Evolutionary conservation across 2,888 invertebrate species (phyloP).

Genomic region (Nebria salina): DNA sequence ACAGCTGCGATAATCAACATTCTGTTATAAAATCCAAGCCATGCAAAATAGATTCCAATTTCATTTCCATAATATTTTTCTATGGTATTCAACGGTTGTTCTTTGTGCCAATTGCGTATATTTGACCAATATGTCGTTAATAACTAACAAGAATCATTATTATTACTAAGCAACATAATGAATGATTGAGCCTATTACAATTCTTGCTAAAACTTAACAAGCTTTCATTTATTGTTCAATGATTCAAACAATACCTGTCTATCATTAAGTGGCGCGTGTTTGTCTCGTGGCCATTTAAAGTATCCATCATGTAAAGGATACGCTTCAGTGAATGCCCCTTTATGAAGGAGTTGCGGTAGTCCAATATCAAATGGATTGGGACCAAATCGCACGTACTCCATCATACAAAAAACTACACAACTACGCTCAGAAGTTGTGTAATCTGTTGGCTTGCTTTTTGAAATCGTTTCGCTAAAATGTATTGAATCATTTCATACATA

Average conservation of each 20-base stretch:
- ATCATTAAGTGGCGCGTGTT: slow-evolving; percentile 55
- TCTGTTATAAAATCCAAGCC: slow-evolving; percentile 66
- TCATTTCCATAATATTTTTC: slow-evolving; percentile 68
- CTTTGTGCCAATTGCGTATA: slow-evolving; percentile 66
- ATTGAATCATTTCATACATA: neutral
- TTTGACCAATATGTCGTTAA: slow-evolving; percentile 70
- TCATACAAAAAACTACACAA: slow-evolving; percentile 55
- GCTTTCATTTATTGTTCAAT: too few relatives aligned
- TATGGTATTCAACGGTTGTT: slow-evolving; percentile 70
- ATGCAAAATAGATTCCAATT: slow-evolving; percentile 68
- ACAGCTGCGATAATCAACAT: slow-evolving; percentile 64
- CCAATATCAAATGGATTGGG: slow-evolving; percentile 53
- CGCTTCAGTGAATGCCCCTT: slow-evolving; percentile 54
- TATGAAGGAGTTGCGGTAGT: slow-evolving; percentile 53
- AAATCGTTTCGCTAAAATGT: slow-evolving; percentile 27
- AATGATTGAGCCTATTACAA: too few relatives aligned
- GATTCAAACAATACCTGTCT: slow-evolving; percentile 55
- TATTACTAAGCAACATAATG: too few relatives aligned
- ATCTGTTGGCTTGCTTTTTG: slow-evolving; percentile 48
- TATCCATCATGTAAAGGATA: slow-evolving; percentile 60
- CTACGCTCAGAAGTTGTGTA: slow-evolving; percentile 57
- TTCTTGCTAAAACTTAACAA: too few relatives aligned
- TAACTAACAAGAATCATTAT: slow-evolving; percentile 59
- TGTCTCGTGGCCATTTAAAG: slow-evolving; percentile 54
- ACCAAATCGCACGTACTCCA: slow-evolving; percentile 55